These are phyloP conservation scores for Psilanteris sp. DNA, from an alignment of 1,140 invertebrate species.

Conservation along the genomic window DNA sequence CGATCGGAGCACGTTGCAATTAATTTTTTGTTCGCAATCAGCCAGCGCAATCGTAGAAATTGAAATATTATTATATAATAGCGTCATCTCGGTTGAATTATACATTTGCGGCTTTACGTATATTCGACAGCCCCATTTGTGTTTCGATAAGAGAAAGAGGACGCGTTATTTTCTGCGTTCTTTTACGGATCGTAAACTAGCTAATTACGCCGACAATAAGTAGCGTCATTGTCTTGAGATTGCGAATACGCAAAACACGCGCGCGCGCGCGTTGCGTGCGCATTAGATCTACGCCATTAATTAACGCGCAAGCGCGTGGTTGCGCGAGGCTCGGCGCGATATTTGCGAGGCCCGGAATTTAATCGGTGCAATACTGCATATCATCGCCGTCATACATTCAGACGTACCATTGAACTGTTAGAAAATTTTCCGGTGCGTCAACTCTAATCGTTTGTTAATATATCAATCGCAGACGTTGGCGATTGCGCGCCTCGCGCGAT, in stretches of 20 bases:
- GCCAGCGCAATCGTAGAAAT: no score
- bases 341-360: conserved; percentile 1
- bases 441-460: no score
- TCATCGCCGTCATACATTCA: conserved; percentile 5
- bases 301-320: conserved; percentile 3
- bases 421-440: conserved; percentile 8
- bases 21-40: no score
- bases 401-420: conserved; percentile 4
- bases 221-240: conserved; percentile 13
- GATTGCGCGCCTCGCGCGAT: no score
- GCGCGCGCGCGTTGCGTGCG: background rate
- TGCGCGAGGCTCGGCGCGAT: no score
- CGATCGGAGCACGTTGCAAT: no score
- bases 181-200: conserved; percentile 4
- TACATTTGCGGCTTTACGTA: background rate
- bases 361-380: background rate
- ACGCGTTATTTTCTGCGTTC: conserved; percentile 13
- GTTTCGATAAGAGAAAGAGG: conserved; percentile 14
- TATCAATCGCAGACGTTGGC: no score
- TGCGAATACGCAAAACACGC: no score
- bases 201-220: conserved; percentile 5
- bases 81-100: conserved; percentile 1
- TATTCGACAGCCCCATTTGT: conserved; percentile 10
- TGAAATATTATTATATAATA: no score
- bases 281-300: conserved; percentile 15